phyloP scores from a whole-genome alignment of 1,140 invertebrate species.

The Drosophila pruinosa region DNA sequence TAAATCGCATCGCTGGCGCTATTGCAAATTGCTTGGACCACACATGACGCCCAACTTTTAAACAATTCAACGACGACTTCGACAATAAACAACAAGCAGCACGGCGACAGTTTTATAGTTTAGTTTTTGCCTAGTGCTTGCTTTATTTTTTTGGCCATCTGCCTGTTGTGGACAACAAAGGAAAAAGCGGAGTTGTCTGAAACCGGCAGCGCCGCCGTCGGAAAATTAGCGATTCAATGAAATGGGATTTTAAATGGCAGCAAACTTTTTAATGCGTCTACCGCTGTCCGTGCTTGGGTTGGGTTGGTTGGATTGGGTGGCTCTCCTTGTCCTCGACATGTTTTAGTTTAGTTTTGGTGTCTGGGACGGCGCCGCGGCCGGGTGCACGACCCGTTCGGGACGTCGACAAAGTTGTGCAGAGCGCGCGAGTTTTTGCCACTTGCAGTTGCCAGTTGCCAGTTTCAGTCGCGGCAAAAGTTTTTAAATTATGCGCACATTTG shows the following conservation, averaged over 20 bases:
- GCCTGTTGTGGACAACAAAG: background rate
- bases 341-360: slow-evolving; percentile 57
- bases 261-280: slow-evolving; percentile 80
- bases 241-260: slow-evolving; percentile 82
- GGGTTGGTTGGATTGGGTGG: background rate
- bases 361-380: slow-evolving; percentile 55
- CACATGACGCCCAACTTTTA: background rate
- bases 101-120: slow-evolving; percentile 9
- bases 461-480: slow-evolving; percentile 77
- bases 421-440: slow-evolving; percentile 67
- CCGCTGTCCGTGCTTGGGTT: slow-evolving; percentile 9
- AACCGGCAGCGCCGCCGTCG: slow-evolving; percentile 57
- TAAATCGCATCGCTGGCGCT: background rate
- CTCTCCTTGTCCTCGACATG: slow-evolving; percentile 44
- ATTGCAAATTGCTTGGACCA: background rate
- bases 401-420: slow-evolving; percentile 30
- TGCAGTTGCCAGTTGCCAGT: slow-evolving; percentile 66
- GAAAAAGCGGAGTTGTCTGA: slow-evolving; percentile 36
- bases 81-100: background rate
- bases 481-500: slow-evolving; percentile 80
- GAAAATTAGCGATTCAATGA: slow-evolving; percentile 82
- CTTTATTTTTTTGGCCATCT: background rate
- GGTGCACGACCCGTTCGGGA: slow-evolving; percentile 22
- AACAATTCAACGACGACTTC: background rate
- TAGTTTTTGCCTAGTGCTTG: background rate